Evolutionary conservation across 2,888 invertebrate species (phyloP), one percentile per base, ranked within the genome.

Genomic region (Alloplasta piceator): DNA sequence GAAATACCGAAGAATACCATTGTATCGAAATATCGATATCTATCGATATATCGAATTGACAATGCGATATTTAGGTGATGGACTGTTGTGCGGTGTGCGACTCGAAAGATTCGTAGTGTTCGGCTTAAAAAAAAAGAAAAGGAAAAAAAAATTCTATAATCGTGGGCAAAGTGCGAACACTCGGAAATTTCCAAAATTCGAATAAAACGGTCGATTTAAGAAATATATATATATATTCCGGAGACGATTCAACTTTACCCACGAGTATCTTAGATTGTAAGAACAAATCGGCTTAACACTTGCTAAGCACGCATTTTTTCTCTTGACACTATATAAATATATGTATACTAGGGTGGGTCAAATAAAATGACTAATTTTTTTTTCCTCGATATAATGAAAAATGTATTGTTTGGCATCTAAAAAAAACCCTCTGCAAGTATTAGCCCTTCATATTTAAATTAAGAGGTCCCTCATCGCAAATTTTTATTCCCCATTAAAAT

Each of bases 91-190:
- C 81, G 78, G 70, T 81, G 78, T 70, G 70, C 74, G 64, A 60
- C 87, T 86, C 87, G 91, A 91, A 91, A 91, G 91, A 91, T 92
- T 92, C 91, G 91, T 91, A 91, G 87, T 90, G 90, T 88, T 82
- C 79, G 78, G 83, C 71, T 77, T 58, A 48, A 39, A 38, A 77
- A 38, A 36, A 43, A 26, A n/a, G n/a, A n/a, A n/a, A n/a, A n/a
- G n/a, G n/a, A n/a, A n/a, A n/a, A n/a, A n/a, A n/a, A 58, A 71
- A 71, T 55, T 55, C 50, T 43, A 48, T 76, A 41, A 55, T 66
- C 52, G 73, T 74, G 74, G 78, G 64, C 70, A 70, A 73, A 78
- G 74, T 60, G 9, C 39, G 64, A 36, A 48, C 55, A 39, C 46
- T 39, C 39, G 39, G 43, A 48, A 9, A 12, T 50, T 50, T 12